Conservation (phyloP, 2,113 vertebrate species). For the Reinhardtius hippoglossoides region DNA sequence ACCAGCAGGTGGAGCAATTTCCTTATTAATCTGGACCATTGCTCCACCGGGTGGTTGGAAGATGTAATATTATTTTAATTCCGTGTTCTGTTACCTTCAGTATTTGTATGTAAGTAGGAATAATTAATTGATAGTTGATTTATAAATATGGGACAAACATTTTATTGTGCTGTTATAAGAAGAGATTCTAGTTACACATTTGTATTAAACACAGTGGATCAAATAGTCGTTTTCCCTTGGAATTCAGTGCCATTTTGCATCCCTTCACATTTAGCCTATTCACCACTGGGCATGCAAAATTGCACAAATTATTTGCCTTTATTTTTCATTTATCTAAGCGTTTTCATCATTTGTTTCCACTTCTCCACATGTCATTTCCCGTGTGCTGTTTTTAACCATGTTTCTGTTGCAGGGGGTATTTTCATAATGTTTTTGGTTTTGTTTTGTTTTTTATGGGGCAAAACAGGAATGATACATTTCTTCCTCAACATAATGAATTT, state of each 20-base stretch:
- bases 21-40: conserved; percentile 25
- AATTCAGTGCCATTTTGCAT: conserved; percentile 31
- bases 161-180: too few relatives aligned
- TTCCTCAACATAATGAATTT: conserved; percentile 17
- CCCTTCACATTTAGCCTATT: conserved; percentile 15
- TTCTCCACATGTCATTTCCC: conserved; percentile 30
- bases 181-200: neutral
- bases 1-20: conserved; percentile 51
- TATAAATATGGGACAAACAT: neutral
- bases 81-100: neutral
- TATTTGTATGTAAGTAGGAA: neutral
- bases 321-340: neutral
- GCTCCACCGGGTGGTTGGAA: conserved; percentile 70
- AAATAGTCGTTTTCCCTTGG: neutral
- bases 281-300: conserved; percentile 39
- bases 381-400: conserved; percentile 44
- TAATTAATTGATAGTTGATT: too few relatives aligned
- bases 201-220: neutral
- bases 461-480: conserved; percentile 25
- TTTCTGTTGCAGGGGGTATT: conserved; percentile 67
- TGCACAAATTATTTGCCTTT: neutral
- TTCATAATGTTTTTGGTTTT: conserved; percentile 3
- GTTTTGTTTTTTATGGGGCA: conserved; percentile 15
- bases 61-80: neutral
- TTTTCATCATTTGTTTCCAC: conserved; percentile 6